Conservation (phyloP, 2,888 invertebrate species). For the Cremastinae sp. region DNA sequence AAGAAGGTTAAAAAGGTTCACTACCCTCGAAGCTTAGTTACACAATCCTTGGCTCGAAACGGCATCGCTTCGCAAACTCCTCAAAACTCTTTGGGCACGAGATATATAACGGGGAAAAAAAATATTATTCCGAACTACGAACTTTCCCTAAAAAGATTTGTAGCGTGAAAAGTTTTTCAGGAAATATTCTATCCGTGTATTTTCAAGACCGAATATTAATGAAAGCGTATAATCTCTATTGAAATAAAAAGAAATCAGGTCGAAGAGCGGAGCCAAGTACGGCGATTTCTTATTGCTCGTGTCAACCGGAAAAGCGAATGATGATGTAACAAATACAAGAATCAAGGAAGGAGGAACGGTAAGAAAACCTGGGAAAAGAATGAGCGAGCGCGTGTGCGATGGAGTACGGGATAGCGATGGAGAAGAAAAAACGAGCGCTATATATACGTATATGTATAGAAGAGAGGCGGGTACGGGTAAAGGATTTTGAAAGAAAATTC, state of each 20-base stretch:
- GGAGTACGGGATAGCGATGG: slow-evolving; percentile 15
- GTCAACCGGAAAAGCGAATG: slow-evolving; percentile 18
- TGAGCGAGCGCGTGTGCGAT: slow-evolving; percentile 22
- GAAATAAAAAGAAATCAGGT: slow-evolving; percentile 13
- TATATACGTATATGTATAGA: no score
- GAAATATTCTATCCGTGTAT: background rate
- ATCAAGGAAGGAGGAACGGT: background rate
- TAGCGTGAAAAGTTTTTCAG: background rate
- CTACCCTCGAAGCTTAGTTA: background rate
- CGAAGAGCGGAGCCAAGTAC: slow-evolving; percentile 11
- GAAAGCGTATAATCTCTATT: background rate
- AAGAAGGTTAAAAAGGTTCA: background rate
- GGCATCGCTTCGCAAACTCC: background rate
- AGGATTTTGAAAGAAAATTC: slow-evolving; percentile 13
- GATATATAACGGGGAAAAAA: background rate
- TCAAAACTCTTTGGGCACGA: background rate
- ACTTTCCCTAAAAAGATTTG: no score
- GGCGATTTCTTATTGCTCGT: slow-evolving; percentile 9
- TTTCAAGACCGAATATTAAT: background rate
- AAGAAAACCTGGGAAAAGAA: slow-evolving; percentile 15
- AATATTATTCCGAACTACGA: no score
- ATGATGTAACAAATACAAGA: slow-evolving; percentile 15
- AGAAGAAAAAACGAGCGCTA: background rate
- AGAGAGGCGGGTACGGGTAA: slow-evolving; percentile 3
- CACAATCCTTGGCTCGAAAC: background rate